phyloP scores from a whole-genome alignment of 1,140 invertebrate genomes.

The Anastatus disparis region DNA sequence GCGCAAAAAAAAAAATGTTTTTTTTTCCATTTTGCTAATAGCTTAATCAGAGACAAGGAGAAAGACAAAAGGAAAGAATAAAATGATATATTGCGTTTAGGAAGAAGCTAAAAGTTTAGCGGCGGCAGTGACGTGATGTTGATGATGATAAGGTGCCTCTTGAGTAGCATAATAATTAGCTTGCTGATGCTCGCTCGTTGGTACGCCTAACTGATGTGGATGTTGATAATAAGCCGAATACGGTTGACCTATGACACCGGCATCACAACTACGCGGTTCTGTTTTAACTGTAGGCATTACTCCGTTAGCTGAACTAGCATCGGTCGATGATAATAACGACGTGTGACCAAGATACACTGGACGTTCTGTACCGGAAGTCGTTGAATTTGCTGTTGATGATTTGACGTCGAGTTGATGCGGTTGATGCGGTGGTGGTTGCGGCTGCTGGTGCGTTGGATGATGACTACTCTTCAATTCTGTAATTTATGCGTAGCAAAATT shows the following conservation, averaged over 20 bases:
- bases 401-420: slow-evolving; percentile 60
- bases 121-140: slow-evolving; percentile 82
- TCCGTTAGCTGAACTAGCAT: slow-evolving; percentile 50
- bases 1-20: no score
- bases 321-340: slow-evolving; percentile 58
- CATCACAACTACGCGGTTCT: slow-evolving; percentile 64
- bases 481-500: no score
- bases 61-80: no score
- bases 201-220: slow-evolving; percentile 60
- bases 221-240: slow-evolving; percentile 65
- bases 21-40: no score
- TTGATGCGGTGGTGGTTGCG: slow-evolving; percentile 51
- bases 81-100: no score
- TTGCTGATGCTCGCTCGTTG: slow-evolving; percentile 61
- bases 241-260: slow-evolving; percentile 59
- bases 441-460: slow-evolving; percentile 16
- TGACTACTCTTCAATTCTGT: slow-evolving; percentile 57
- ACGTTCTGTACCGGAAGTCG: slow-evolving; percentile 54
- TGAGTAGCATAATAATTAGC: slow-evolving; percentile 57
- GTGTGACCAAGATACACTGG: slow-evolving; percentile 64
- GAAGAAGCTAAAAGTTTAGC: slow-evolving; percentile 84
- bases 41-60: no score
- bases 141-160: slow-evolving; percentile 75
- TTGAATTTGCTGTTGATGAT: slow-evolving; percentile 51
- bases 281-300: slow-evolving; percentile 63